phyloP scores from a whole-genome alignment of 2,888 invertebrate genomes.

The Autographa gamma region DNA sequence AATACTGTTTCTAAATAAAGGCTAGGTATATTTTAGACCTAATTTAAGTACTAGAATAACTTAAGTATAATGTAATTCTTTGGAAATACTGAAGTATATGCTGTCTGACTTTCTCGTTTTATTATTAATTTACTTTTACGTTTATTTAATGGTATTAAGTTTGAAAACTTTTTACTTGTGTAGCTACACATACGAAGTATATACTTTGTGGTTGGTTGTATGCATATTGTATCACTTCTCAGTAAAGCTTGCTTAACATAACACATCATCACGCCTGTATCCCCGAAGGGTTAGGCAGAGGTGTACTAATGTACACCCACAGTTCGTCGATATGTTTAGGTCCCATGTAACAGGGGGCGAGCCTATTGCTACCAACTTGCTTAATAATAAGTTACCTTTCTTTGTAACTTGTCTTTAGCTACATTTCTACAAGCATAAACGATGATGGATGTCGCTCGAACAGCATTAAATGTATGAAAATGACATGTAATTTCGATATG shows the following conservation, averaged over 20 bases:
- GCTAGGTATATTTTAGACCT: neutral
- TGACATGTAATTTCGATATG: too few species aligned
- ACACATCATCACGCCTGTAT: too few species aligned
- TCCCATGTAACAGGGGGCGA: too few species aligned
- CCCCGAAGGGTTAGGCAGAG: too few species aligned
- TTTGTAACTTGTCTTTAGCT: constrained; percentile 20
- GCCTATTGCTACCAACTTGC: too few species aligned
- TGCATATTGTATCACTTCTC: constrained; percentile 49
- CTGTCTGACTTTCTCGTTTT: constrained; percentile 23
- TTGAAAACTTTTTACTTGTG: constrained; percentile 38
- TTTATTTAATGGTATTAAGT: constrained; percentile 26
- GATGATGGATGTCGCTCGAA: too few species aligned
- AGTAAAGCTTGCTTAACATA: constrained; percentile 18
- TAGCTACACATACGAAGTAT: constrained; percentile 25
- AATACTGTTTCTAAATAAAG: neutral
- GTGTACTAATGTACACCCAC: too few species aligned
- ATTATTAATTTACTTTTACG: constrained; percentile 45
- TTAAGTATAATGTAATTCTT: neutral
- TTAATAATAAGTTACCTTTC: constrained; percentile 35
- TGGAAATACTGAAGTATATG: neutral
- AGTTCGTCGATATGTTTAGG: too few species aligned
- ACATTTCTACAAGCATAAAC: too few species aligned
- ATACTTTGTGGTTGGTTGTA: constrained; percentile 36
- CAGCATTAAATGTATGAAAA: too few species aligned
- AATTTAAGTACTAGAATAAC: neutral